These are phyloP conservation scores for Sacculina carcini DNA, from an alignment of 2,888 invertebrate species.

Conservation along the genomic window DNA sequence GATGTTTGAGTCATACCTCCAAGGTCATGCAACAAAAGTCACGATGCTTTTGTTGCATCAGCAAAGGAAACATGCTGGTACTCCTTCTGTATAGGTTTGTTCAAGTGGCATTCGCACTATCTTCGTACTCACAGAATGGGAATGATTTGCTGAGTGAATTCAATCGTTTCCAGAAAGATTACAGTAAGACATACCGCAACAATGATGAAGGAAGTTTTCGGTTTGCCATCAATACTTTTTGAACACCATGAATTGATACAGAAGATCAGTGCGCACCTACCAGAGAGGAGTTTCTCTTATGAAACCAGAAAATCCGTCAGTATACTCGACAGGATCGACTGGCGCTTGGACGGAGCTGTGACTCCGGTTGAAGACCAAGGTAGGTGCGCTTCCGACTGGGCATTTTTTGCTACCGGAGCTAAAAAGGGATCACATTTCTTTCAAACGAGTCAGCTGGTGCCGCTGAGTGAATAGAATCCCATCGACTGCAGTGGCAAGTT, in stretches of 20 bases:
- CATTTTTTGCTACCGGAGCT: constrained; percentile 20
- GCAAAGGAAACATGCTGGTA: too few species aligned
- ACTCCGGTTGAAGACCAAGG: constrained; percentile 21
- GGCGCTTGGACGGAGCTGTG: constrained; percentile 20
- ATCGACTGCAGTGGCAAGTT: constrained; percentile 58
- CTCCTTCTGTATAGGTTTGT: too few species aligned
- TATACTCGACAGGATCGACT: constrained; percentile 17
- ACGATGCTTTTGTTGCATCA: too few species aligned
- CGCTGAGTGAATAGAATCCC: constrained; percentile 78
- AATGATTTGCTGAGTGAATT: constrained; percentile 9
- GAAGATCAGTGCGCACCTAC: constrained; percentile 16
- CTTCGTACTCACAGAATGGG: too few species aligned
- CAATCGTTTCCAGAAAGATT: constrained; percentile 11
- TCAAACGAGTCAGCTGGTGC: constrained; percentile 43
- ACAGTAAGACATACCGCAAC: constrained; percentile 34
- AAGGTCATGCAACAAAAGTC: constrained; percentile 11
- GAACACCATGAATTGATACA: constrained; percentile 49
- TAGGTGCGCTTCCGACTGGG: constrained; percentile 27
- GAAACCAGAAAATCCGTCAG: constrained; percentile 6
- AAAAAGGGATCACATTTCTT: constrained; percentile 75
- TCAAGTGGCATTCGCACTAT: too few species aligned
- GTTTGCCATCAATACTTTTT: constrained; percentile 66
- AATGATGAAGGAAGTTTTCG: constrained; percentile 54
- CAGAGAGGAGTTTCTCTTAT: constrained; percentile 4
- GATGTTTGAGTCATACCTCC: too few species aligned